phyloP scores from a whole-genome alignment of 2,113 vertebrate genomes.

The Clarias magur region DNA sequence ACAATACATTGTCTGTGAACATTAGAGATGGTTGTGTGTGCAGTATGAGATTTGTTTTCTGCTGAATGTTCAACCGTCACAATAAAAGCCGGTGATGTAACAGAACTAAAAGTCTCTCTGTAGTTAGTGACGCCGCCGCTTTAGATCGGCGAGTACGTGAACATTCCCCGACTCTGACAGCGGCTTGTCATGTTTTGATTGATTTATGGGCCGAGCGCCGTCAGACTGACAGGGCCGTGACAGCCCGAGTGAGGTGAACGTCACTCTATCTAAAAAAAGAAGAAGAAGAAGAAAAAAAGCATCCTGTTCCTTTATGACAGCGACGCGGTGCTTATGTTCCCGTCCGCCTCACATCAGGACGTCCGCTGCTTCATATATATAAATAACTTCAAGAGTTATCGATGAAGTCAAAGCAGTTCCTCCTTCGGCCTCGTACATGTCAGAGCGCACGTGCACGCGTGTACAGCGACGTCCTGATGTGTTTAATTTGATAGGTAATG shows the following conservation, averaged over 20 bases:
- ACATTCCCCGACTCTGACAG: background rate
- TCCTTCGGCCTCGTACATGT: no score
- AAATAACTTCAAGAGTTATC: no score
- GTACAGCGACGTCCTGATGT: no score
- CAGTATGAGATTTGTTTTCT: background rate
- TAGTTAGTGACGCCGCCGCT: background rate
- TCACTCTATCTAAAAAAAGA: background rate
- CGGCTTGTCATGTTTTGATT: background rate
- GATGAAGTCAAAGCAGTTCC: no score
- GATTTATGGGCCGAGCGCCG: conserved; percentile 6
- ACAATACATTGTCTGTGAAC: no score
- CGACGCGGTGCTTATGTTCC: background rate
- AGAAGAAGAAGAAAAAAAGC: no score
- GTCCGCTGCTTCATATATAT: no score
- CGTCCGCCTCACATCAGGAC: no score
- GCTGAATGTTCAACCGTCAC: background rate
- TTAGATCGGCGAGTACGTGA: background rate
- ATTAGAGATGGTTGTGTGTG: no score
- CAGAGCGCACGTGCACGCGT: no score
- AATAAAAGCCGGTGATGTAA: background rate
- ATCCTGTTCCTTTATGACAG: background rate
- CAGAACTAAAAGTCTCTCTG: background rate
- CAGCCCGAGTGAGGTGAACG: background rate
- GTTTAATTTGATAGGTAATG: no score
- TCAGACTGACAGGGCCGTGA: background rate